These are phyloP conservation scores for Steatornis caripensis DNA, from an alignment of 2,113 vertebrate genomes.

Conservation along the genomic window DNA sequence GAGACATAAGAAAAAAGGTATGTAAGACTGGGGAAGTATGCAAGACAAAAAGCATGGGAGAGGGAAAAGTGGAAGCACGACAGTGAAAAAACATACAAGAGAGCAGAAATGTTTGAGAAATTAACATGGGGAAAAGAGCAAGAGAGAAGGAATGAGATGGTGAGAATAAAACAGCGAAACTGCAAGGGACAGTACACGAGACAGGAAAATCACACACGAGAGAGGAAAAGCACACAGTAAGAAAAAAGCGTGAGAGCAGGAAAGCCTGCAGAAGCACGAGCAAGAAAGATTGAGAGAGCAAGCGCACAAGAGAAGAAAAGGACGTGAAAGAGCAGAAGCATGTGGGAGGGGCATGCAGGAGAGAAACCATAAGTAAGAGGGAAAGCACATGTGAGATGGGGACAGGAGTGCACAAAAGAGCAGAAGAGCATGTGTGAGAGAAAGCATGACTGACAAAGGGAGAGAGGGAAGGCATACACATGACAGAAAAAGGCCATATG, in stretches of 20 bases:
- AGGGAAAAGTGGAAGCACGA: not conserved
- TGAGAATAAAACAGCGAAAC: not conserved
- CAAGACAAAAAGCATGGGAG: not conserved
- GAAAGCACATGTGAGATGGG: no score
- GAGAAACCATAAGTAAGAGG: not conserved
- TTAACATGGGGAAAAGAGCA: not conserved
- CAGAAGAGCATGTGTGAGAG: no score
- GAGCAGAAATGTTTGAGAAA: not conserved
- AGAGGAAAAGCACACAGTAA: not conserved
- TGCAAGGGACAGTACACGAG: not conserved
- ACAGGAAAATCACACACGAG: not conserved
- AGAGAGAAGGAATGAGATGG: not conserved
- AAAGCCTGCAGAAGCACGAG: not conserved
- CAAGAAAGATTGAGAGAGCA: not conserved
- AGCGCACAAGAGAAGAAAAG: not conserved
- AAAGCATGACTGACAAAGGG: not conserved
- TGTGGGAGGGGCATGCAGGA: not conserved
- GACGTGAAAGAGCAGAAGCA: not conserved
- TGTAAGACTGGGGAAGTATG: not conserved
- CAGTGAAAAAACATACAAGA: not conserved
- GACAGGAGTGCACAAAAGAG: not conserved
- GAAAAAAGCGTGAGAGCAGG: not conserved
- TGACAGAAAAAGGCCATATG: not conserved
- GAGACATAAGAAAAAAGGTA: not conserved
- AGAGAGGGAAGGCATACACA: not conserved